These are phyloP conservation scores for Sialia sialis DNA, from an alignment of 2,113 vertebrate species.

Conservation along the genomic window DNA sequence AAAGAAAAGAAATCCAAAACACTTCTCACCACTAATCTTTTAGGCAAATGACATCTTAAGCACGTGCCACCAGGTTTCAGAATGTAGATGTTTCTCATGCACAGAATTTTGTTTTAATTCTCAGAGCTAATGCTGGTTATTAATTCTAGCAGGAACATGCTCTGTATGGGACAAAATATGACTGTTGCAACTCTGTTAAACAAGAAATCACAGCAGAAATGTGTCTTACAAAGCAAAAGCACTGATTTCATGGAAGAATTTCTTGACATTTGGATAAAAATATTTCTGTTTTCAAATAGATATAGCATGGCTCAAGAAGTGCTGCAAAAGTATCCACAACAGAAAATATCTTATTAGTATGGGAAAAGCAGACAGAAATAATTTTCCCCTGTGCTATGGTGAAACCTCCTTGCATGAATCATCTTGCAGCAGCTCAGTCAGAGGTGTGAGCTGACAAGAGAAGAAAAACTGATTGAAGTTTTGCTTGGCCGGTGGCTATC, in stretches of 20 bases:
- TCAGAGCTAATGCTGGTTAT: neutral
- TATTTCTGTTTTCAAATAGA: constrained; percentile 31
- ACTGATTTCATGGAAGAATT: constrained; percentile 11
- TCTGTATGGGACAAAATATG: neutral
- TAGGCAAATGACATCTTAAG: neutral
- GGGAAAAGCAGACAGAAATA: constrained; percentile 27
- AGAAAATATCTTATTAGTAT: constrained; percentile 42
- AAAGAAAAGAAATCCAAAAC: neutral
- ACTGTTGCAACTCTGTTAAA: neutral
- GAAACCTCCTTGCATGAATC: constrained; percentile 32
- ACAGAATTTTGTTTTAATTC: neutral
- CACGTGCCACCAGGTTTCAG: neutral
- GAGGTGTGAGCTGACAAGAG: constrained; percentile 41
- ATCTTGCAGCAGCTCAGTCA: constrained; percentile 44
- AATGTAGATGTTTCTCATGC: neutral
- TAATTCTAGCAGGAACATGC: neutral
- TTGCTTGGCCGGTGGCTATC: constrained; percentile 37
- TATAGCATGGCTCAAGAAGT: neutral
- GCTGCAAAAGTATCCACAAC: constrained; percentile 2
- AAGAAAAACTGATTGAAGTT: constrained; percentile 49
- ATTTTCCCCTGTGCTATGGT: constrained; percentile 4
- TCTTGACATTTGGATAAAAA: constrained; percentile 42
- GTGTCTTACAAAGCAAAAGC: neutral
- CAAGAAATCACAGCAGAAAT: neutral
- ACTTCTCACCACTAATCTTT: neutral